phyloP scores from a whole-genome alignment of 2,888 invertebrate genomes.

The Scrobipalpa atriplicella region DNA sequence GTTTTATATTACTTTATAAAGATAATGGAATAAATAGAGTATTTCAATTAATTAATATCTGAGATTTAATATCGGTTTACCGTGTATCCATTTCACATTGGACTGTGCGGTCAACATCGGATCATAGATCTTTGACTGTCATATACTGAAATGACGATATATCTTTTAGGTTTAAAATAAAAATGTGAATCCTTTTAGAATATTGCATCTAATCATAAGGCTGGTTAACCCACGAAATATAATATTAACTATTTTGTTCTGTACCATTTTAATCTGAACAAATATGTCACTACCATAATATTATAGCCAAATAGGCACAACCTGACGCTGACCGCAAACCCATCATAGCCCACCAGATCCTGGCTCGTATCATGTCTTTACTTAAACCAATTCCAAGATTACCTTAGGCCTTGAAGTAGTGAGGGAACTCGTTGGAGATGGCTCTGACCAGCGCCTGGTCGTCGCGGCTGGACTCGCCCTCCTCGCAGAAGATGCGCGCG shows the following conservation, averaged over 20 bases:
- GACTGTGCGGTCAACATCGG: not conserved
- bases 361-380: not conserved
- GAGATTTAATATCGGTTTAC: not conserved
- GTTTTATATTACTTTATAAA: conserved; percentile 12
- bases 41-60: conserved; percentile 17
- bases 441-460: conserved; percentile 91
- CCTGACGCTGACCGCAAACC: not conserved
- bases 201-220: too few relatives aligned
- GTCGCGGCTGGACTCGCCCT: conserved; percentile 86
- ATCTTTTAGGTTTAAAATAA: not conserved
- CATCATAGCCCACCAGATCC: not conserved
- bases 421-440: conserved; percentile 93
- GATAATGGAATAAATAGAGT: conserved; percentile 22
- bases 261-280: too few relatives aligned
- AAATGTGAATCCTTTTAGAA: not conserved
- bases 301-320: not conserved
- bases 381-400: not conserved
- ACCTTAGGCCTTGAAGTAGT: conserved; percentile 85
- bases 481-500: conserved; percentile 93
- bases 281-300: too few relatives aligned
- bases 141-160: not conserved
- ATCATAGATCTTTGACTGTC: not conserved
- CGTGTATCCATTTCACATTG: not conserved
- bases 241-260: too few relatives aligned
- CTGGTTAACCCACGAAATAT: too few relatives aligned